phyloP scores from a whole-genome alignment of 2,113 vertebrate species.

The Coreoperca whiteheadi region DNA sequence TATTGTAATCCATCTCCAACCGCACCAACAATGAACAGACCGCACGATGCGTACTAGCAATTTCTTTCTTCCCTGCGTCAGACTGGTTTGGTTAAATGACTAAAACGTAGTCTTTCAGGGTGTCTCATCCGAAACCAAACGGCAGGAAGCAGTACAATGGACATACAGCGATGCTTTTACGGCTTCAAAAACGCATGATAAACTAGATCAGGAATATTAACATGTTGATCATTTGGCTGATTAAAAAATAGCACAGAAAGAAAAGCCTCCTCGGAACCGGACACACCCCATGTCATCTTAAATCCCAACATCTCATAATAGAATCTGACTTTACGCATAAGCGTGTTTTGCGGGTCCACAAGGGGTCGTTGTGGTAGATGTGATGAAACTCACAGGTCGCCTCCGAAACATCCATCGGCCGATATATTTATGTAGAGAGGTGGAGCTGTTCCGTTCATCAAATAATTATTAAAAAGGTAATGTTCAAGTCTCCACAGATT shows the following conservation, averaged over 20 bases:
- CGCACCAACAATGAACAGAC: not conserved
- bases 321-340: too few relatives aligned
- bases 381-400: conserved; percentile 14
- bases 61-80: not conserved
- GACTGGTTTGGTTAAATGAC: not conserved
- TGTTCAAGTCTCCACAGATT: not conserved
- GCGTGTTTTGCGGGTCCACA: conserved; percentile 55
- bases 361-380: conserved; percentile 71
- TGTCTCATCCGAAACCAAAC: not conserved
- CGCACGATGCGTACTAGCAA: not conserved
- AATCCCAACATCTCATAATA: not conserved
- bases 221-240: not conserved
- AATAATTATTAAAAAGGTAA: not conserved
- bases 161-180: not conserved
- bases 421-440: not conserved
- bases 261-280: not conserved
- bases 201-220: not conserved
- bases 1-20: not conserved
- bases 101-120: not conserved
- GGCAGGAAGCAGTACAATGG: not conserved
- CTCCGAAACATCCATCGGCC: conserved; percentile 17
- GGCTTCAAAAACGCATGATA: not conserved
- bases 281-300: not conserved
- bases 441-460: not conserved
- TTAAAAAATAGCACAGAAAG: not conserved